Base-by-base conservation (phyloP, 2,888 invertebrate species). In the Microplitis deprimator region DNA sequence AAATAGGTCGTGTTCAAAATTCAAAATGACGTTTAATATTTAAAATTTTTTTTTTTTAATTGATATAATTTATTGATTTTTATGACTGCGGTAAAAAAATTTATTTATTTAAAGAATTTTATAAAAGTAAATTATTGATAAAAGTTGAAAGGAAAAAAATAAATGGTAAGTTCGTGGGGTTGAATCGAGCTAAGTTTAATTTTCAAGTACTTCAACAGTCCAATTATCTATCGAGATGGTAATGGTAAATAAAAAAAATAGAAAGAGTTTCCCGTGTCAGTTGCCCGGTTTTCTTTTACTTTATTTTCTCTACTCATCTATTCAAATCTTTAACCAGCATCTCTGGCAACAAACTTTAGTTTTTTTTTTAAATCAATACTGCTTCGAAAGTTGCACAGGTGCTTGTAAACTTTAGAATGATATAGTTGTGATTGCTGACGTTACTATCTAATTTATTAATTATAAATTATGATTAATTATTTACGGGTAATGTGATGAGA, bases 21-120 rank as follows among this genome's bases (percentile, higher is more conserved):
- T 71, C 76, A 75, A 75, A 79, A 79, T 80, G 80, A 76, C 79
- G 77, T 81, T 80, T 80, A 75, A 77, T 81, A 80, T 80, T 81
- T 79, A 17, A 17, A 1, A n/a, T n/a, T n/a, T 20, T 41, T 41
- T 73, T 60, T 61, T 38, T 20, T 73, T 69, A 62, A 65, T 64
- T 59, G 40, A 16, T 59, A 38, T 67, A 60, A 77, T n/a, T 61
- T 64, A 71, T n/a, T 62, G 64, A 29, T 29, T 29, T 29, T 29
- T 29, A 29, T 29, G 3, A 29, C 4, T 29, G 29, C 29, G 29
- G 29, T 29, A 29, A 29, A 4, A 29, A 29, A 29, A 29, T 20
- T 20, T 20, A 20, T 20, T 29, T 29, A 29, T 29, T 29, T 29
- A 29, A 29, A 29, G 29, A 29, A 29, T 4, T 29, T 29, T 29